Base-by-base conservation (phyloP, 2,797 vertebrate genomes). In the Gadopsis marmoratus region DNA sequence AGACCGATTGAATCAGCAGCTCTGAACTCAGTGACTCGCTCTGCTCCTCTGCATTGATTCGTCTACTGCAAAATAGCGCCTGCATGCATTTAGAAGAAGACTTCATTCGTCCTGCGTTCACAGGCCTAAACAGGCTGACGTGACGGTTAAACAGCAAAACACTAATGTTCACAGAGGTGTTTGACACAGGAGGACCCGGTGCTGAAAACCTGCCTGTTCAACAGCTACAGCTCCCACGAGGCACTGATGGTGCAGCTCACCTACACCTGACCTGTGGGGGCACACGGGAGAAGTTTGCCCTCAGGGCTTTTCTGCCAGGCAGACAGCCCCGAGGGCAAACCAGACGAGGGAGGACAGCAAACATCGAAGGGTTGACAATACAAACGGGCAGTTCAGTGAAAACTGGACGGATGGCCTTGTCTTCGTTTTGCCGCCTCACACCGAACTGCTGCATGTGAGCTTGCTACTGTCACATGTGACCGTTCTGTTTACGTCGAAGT, bases 141-240 rank as follows among this genome's bases (percentile, higher is more conserved):
- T 14, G 51, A 66, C 54, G 48, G 62, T 70, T 76, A 45, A 76
- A 80, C 26, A 48, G 69, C 23, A 61, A 81, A 55, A 72, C 74
- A 45, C 71, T 47, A 82, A 83, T 78, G 70, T 80, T 59, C 4
- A 47, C 53, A 70, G 48, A 50, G 47, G 2, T 14, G 68, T 51
- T 66, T 0, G 23, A 43, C 54, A 23, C 2, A 53, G 45, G 26
- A 39, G 23, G 23, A 2, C 53, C 1, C 29, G 7, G 7, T 0
- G 0, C 35, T 2, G 21, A 29, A 2, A 37, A 8, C 23, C 21
- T 61, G 33, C 17, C 26, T 9, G 26, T 23, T 55, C 39, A 58
- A 48, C n/a, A 33, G 39, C 53, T 58, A 9, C 59, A 58, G 23
- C 41, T 67, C 79, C 76, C 43, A 70, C 0, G 66, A 78, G 55